Base-by-base conservation (phyloP, 2,797 vertebrate genomes). In the Silurus lanzhouensis region DNA sequence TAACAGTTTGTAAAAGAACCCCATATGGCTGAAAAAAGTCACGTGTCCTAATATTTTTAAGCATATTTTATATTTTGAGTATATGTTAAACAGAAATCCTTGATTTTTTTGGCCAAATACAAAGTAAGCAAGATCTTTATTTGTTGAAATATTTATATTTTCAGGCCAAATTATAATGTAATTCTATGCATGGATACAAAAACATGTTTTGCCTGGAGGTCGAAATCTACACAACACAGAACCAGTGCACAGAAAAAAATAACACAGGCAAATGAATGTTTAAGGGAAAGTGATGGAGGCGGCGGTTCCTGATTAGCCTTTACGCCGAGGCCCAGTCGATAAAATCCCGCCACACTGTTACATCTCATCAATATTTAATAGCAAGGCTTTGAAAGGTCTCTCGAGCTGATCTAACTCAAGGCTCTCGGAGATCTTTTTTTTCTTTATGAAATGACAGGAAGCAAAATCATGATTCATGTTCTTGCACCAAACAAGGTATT, bases 291-390 rank as follows among this genome's bases (percentile, higher is more conserved):
- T 22, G 61, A 68, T 82, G 7, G 76, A 70, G 52, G 22, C 76
- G 22, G 71, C 48, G 58, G 61, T 81, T 85, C 72, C 77, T 88
- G 60, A 86, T 82, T 82, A 58, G 76, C 70, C 76, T 83, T 77
- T 87, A 60, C 58, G 67, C 20, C 46, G 22, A 74, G 55, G 71
- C 19, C 9, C 57, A 91, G 93, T 94, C 92, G 90, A 93, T 93
- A 92, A 91, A 90, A 88, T 88, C 92, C 94, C 93, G 93, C 92
- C 94, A 93, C 93, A 89, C 88, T 90, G 93, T 88, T 82, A 68
- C 87, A 10, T 86, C 91, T 93, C 75, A 93, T 96, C 94, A 94
- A 96, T 94, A 94, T 95, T 95, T 94, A 94, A 95, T 93, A 93
- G 86, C 90, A 91, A 93, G 90, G 90, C 81, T 88, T 83, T 88